phyloP scores from a whole-genome alignment of 2,113 vertebrate species.

The Serranochromis macrocephalus region DNA sequence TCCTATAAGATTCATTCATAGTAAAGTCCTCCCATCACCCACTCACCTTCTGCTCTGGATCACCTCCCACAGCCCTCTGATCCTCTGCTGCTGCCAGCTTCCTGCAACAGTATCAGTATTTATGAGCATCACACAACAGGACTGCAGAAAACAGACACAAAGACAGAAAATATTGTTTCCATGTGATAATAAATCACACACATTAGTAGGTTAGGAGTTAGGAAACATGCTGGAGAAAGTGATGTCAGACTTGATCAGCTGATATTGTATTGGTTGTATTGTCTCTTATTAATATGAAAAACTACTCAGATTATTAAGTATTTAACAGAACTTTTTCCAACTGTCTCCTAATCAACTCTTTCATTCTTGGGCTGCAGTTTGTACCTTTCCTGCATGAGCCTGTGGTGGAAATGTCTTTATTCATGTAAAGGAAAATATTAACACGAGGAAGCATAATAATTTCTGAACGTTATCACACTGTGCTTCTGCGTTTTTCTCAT shows the following conservation, averaged over 20 bases:
- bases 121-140: background rate
- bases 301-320: background rate
- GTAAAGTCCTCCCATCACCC: background rate
- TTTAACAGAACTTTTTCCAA: background rate
- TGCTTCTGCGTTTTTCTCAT: background rate
- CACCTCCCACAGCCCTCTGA: background rate
- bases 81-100: background rate
- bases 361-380: background rate
- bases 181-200: background rate
- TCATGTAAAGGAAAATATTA: background rate
- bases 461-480: background rate
- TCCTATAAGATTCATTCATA: background rate
- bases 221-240: background rate
- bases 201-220: background rate
- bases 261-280: accelerated
- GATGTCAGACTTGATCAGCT: accelerated
- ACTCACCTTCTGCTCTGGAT: background rate
- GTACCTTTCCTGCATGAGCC: background rate
- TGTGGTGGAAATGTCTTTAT: background rate
- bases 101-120: background rate
- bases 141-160: background rate
- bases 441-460: background rate
- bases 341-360: background rate
- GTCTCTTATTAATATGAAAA: background rate
- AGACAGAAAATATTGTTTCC: background rate